A percentile compares a stretch with the other conserved stretches of the same genome.
Evolutionary conservation across 2,888 invertebrate genomes (phyloP).

Genomic region (Anthophora plumipes): DNA sequence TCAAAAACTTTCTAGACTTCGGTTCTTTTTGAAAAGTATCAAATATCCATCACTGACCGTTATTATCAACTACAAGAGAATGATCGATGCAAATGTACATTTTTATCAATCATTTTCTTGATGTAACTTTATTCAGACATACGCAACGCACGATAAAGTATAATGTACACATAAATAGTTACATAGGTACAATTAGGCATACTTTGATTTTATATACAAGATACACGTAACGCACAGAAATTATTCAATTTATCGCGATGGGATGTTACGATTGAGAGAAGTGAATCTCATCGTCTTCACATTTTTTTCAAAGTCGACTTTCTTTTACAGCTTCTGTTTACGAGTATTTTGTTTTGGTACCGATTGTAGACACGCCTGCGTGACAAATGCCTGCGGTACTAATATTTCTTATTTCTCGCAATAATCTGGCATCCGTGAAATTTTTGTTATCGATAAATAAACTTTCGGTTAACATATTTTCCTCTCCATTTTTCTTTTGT

Average conservation of each 20-base stretch:
- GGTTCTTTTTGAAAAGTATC: conserved; percentile 10
- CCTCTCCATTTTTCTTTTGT: not conserved
- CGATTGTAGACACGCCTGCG: conserved; percentile 60
- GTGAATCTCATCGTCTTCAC: conserved; percentile 1
- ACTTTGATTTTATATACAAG: conserved; percentile 63
- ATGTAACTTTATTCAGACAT: conserved; percentile 6
- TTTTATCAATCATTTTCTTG: conserved; percentile 33
- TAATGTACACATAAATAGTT: conserved; percentile 73
- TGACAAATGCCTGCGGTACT: conserved; percentile 49
- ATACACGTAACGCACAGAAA: conserved; percentile 48
- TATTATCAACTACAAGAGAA: conserved; percentile 9
- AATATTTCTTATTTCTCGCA: conserved; percentile 5
- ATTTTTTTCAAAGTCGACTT: not conserved
- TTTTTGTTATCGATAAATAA: conserved; percentile 42
- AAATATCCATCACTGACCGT: conserved; percentile 49
- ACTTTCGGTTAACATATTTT: not conserved
- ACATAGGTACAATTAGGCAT: conserved; percentile 72
- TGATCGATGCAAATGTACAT: conserved; percentile 20
- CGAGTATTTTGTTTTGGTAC: conserved; percentile 43
- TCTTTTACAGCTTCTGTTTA: conserved; percentile 12
- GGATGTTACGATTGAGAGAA: conserved; percentile 8
- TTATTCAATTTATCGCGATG: conserved; percentile 24
- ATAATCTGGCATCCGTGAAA: conserved; percentile 10
- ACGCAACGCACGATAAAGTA: conserved; percentile 50
- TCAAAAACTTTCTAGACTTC: conserved; percentile 11